These are phyloP conservation scores for Chroicocephalus ridibundus DNA, from an alignment of 2,113 vertebrate genomes.

Conservation along the genomic window DNA sequence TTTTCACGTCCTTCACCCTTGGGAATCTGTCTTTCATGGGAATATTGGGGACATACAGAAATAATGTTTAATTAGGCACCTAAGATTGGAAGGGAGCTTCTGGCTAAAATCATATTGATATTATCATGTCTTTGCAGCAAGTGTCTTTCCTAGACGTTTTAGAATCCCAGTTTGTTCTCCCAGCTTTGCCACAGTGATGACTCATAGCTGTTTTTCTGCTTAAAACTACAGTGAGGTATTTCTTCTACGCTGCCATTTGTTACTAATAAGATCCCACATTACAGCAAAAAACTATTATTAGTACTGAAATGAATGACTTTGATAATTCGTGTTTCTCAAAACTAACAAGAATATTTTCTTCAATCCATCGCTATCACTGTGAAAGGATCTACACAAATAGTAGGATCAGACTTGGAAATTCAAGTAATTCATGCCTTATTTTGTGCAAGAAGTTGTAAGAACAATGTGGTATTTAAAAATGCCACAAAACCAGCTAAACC, in stretches of 20 bases:
- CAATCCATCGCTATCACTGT: not conserved
- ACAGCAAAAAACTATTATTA: not conserved
- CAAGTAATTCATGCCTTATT: not conserved
- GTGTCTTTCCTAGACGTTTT: not conserved
- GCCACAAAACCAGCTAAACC: not conserved
- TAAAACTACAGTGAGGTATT: not conserved
- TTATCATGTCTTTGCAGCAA: not conserved
- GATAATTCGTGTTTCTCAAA: not conserved
- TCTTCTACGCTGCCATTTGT: accelerated
- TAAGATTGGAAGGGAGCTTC: not conserved
- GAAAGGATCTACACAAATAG: not conserved
- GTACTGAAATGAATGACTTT: not conserved
- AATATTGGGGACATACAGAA: not conserved
- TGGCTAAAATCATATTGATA: not conserved
- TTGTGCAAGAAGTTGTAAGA: not conserved
- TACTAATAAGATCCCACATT: not conserved
- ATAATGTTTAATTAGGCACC: not conserved
- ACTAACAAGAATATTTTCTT: not conserved
- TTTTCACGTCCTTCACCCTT: not conserved
- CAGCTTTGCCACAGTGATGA: not conserved
- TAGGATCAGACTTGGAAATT: not conserved
- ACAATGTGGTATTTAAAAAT: not conserved
- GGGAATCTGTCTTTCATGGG: not conserved
- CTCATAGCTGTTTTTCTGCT: not conserved
- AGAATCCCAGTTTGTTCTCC: not conserved